Conservation (phyloP, 2,888 invertebrate species). For the Drosophila ustulata region DNA sequence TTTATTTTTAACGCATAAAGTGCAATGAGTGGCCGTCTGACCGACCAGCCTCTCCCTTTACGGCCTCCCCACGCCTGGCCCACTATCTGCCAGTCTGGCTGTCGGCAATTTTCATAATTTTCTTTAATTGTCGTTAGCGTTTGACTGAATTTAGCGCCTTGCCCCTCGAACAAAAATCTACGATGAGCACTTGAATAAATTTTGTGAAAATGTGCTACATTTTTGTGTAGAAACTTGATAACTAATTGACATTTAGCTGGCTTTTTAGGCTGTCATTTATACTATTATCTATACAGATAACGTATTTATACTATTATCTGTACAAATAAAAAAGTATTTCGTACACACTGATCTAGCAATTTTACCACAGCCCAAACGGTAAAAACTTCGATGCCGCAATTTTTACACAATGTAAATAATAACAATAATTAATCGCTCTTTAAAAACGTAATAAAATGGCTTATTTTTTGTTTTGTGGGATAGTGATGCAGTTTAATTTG, state of each 20-base stretch:
- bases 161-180: neutral
- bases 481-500: too few relatives aligned
- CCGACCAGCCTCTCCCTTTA: conserved; percentile 29
- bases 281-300: too few relatives aligned
- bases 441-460: too few relatives aligned
- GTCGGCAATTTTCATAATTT: conserved; percentile 47
- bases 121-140: conserved; percentile 48
- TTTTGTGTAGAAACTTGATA: conserved; percentile 17
- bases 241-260: conserved; percentile 21
- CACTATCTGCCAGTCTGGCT: neutral
- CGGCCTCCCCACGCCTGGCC: neutral
- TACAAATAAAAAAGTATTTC: too few relatives aligned
- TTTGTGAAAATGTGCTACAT: conserved; percentile 10
- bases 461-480: too few relatives aligned
- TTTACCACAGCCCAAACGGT: too few relatives aligned
- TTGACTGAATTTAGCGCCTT: conserved; percentile 14
- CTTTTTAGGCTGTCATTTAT: neutral
- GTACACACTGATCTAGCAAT: too few relatives aligned
- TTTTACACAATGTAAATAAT: too few relatives aligned
- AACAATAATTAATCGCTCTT: too few relatives aligned
- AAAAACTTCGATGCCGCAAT: too few relatives aligned
- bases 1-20: conserved; percentile 66
- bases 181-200: conserved; percentile 1
- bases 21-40: conserved; percentile 62
- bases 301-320: too few relatives aligned